Evolutionary conservation across 2,888 invertebrate species (phyloP), one percentile per base, ranked within the genome.

Genomic region (Conistra vaccinii): DNA sequence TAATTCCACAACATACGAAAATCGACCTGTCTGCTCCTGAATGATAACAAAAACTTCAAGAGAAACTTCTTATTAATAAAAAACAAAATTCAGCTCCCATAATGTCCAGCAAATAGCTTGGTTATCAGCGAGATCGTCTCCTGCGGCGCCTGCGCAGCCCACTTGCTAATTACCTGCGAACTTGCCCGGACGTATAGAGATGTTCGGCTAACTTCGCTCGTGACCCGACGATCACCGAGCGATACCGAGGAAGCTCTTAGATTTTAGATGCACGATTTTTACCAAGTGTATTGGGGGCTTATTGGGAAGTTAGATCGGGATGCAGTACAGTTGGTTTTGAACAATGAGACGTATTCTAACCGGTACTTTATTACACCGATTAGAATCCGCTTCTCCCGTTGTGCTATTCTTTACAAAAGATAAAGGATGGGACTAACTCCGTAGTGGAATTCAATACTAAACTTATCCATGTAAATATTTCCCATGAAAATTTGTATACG

Each of bases 181-280:
- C 77, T 80, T 65, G 69, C 55, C 75, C 86, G 72, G 81, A 70
- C 60, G 69, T 85, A 85, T 83, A 83, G 74, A 85, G 86, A 85
- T 58, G 86, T 83, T 85, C 60, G 79, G 76, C 72, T 80, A 80
- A 82, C 77, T 73, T 70, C 61, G 73, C 68, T 90, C 91, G 91
- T 90, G 91, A 89, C 87, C 86, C 74, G 80, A 80, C 76, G 83
- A 84, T 67, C 81, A 58, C 71, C 63, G 63, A 66, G 61, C 63
- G 87, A 85, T 85, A 87, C 79, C 74, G 81, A 6, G 32, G 32
- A 76, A 78, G 60, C 72, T 75, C 82, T 87, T 76, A 83, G 90
- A 90, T 90, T 86, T 84, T 81, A 90, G 91, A 90, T 91, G 90
- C 91, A 91, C 91, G 91, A 90, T 88, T 87, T 81, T 81, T 61